These are phyloP conservation scores for Tetrapedia diversipes DNA, from an alignment of 2,888 invertebrate genomes.

Conservation along the genomic window DNA sequence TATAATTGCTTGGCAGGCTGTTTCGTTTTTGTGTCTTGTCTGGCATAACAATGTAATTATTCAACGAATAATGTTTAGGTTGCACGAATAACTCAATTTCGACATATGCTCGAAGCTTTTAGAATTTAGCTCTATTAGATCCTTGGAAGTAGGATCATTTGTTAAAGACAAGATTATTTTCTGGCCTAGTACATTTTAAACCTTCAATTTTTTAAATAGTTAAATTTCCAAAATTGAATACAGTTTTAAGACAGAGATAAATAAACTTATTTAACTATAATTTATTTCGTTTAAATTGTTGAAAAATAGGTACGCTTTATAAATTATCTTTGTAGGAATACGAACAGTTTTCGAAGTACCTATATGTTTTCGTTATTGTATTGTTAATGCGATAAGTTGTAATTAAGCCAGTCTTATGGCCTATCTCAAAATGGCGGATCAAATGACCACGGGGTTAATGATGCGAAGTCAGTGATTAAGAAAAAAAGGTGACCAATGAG, in stretches of 20 bases:
- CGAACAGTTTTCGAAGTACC: too few species aligned
- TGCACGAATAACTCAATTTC: background rate
- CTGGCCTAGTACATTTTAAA: background rate
- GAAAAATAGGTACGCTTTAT: too few species aligned
- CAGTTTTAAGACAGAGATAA: background rate
- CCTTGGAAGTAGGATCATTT: too few species aligned
- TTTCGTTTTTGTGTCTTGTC: slow-evolving; percentile 3
- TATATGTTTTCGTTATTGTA: too few species aligned
- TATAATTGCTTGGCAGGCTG: slow-evolving; percentile 25
- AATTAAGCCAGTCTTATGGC: too few species aligned
- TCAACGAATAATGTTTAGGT: background rate
- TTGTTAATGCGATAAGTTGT: too few species aligned
- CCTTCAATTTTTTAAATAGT: background rate
- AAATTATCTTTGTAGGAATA: too few species aligned
- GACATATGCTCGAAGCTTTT: background rate
- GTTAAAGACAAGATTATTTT: background rate
- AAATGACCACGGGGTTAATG: too few species aligned
- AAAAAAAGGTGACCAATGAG: too few species aligned
- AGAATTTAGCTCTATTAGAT: background rate
- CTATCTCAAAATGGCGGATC: too few species aligned
- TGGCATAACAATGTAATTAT: slow-evolving; percentile 26
- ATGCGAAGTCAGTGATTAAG: too few species aligned
- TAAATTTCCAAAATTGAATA: background rate
- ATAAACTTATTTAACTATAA: background rate
- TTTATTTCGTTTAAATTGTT: too few species aligned